Conservation (phyloP, 2,113 vertebrate genomes). For the Perognathus longimembris region DNA sequence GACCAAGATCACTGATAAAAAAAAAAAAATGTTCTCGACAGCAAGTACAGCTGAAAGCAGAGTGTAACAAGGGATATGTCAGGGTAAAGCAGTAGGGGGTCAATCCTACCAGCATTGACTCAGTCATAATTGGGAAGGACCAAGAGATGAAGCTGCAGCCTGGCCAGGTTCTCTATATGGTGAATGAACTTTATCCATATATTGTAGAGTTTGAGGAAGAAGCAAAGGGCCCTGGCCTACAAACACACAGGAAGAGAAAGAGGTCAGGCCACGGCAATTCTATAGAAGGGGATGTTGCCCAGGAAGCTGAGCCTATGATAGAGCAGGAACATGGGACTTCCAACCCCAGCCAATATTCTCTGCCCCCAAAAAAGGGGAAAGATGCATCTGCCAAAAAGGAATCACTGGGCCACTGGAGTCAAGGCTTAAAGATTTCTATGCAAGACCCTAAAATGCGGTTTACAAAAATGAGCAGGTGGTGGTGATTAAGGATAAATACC, state of each 20-base stretch:
- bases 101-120: slow-evolving; percentile 94
- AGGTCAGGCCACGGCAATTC: slow-evolving; percentile 64
- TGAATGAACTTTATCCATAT: slow-evolving; percentile 95
- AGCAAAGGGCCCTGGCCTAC: slow-evolving; percentile 25
- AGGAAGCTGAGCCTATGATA: slow-evolving; percentile 68
- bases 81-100: slow-evolving; percentile 96
- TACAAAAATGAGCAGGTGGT: slow-evolving; percentile 96
- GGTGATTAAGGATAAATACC: slow-evolving; percentile 98
- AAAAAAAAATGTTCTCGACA: slow-evolving; percentile 96
- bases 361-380: slow-evolving; percentile 51
- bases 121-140: slow-evolving; percentile 90
- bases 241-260: slow-evolving; percentile 79
- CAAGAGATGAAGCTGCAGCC: slow-evolving; percentile 92
- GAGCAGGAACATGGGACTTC: slow-evolving; percentile 63
- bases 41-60: slow-evolving; percentile 96
- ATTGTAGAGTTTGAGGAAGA: slow-evolving; percentile 90
- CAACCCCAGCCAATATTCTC: not conserved
- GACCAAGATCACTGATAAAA: slow-evolving; percentile 94
- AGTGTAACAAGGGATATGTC: slow-evolving; percentile 95
- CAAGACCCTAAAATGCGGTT: slow-evolving; percentile 95
- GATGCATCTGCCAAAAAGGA: slow-evolving; percentile 79
- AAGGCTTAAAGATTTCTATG: slow-evolving; percentile 95
- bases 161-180: slow-evolving; percentile 93
- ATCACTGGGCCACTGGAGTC: slow-evolving; percentile 92
- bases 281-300: slow-evolving; percentile 59